phyloP scores from a whole-genome alignment of 2,797 vertebrate genomes.

The Onychomys leucogaster region DNA sequence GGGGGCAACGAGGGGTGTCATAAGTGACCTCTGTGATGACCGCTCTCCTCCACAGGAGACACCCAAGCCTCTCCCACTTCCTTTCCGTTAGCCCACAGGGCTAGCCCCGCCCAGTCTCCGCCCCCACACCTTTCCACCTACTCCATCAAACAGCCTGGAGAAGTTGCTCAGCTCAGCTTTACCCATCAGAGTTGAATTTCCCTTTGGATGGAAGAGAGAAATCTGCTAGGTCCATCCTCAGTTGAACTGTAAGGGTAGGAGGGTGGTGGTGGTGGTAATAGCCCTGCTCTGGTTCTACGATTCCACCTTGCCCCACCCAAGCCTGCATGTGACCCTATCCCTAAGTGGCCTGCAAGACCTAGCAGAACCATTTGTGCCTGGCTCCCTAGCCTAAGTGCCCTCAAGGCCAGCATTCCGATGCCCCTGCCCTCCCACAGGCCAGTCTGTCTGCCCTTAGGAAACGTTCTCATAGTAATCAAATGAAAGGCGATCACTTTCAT shows the following conservation, averaged over 20 bases:
- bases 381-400: conserved; percentile 16
- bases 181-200: conserved; percentile 1
- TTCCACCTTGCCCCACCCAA: neutral
- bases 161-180: conserved; percentile 1
- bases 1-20: conserved; percentile 43
- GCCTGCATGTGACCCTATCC: neutral
- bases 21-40: conserved; percentile 80
- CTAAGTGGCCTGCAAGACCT: neutral
- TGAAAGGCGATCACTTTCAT: conserved; percentile 77
- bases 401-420: conserved; percentile 60
- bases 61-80: conserved; percentile 82
- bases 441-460: conserved; percentile 54
- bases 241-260: neutral
- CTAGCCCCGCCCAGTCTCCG: conserved; percentile 65
- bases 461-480: conserved; percentile 61
- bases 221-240: neutral
- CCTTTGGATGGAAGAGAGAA: neutral
- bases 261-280: neutral
- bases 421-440: neutral
- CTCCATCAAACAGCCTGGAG: conserved; percentile 49
- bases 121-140: conserved; percentile 72
- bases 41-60: conserved; percentile 74
- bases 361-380: conserved; percentile 59
- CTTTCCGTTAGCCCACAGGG: conserved; percentile 83
- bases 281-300: no score